Evolutionary conservation across 2,888 invertebrate genomes (phyloP).

Genomic region (Sarcophaga variegata): DNA sequence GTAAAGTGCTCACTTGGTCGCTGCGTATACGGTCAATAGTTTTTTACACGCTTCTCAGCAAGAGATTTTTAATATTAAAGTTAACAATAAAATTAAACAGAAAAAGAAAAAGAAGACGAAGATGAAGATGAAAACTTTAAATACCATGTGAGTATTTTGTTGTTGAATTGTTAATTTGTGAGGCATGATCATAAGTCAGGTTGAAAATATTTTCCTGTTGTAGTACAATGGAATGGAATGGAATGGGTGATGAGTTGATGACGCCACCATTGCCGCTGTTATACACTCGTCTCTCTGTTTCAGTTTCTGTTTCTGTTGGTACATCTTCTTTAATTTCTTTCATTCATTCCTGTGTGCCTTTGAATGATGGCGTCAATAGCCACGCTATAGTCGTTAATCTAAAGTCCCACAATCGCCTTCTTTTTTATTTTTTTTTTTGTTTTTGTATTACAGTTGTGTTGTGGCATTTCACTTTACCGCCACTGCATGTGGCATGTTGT

Average conservation of each 20-base stretch:
- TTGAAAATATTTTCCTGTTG: slow-evolving; percentile 12
- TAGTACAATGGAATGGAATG: slow-evolving; percentile 6
- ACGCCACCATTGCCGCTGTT: slow-evolving; percentile 57
- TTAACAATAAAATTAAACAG: not conserved
- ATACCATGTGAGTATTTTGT: slow-evolving; percentile 30
- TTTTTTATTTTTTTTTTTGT: not conserved
- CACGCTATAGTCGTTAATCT: slow-evolving; percentile 64
- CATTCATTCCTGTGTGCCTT: slow-evolving; percentile 15
- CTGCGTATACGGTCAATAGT: not conserved
- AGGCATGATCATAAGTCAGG: slow-evolving; percentile 53
- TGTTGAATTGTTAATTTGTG: slow-evolving; percentile 53
- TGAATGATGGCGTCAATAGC: slow-evolving; percentile 62
- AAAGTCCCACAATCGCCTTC: slow-evolving; percentile 34
- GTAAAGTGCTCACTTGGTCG: not conserved
- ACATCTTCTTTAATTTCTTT: not conserved
- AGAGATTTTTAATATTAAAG: slow-evolving; percentile 35
- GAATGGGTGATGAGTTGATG: slow-evolving; percentile 53
- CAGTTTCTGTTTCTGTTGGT: not conserved
- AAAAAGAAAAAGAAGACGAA: not conserved
- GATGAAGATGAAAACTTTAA: not conserved
- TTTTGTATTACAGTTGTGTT: not conserved
- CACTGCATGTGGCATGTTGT: slow-evolving; percentile 66
- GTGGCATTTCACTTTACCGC: slow-evolving; percentile 43
- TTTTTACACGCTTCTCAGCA: slow-evolving; percentile 58
- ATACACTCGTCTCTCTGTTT: not conserved